Base-by-base conservation (phyloP, 53 echinoderm and acorn worm species). In the Paracentrotus lividus region DNA sequence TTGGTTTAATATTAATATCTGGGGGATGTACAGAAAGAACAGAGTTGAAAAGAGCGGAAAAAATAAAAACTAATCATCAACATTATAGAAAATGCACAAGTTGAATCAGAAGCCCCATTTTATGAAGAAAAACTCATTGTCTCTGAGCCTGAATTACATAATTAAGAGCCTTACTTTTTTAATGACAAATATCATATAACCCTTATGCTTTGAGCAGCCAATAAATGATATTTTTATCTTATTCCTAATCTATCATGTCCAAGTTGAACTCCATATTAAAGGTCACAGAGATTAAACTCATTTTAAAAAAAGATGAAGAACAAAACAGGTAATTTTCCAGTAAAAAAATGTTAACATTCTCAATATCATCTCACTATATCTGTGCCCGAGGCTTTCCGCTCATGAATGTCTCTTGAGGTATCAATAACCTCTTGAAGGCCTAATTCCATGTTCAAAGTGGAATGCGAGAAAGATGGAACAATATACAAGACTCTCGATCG, bases 381-480 rank as follows among this genome's bases (percentile, higher is more conserved):
- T 26, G 9, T 13, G 0, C 84, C 85, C 49, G n/a, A 40, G 85
- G 85, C 85, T 15, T 26, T 27, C 49, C 4, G 51, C 26, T 85
- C 85, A 85, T 85, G 47, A 85, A 26, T 14, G 47, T 43, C 85
- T 85, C 85, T 85, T 14, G 85, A 33, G 47, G 24, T n/a, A 49
- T 51, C 49, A 85, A 49, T n/a, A n/a, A n/a, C n/a, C n/a, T n/a
- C n/a, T n/a, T n/a, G n/a, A n/a, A n/a, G n/a, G n/a, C n/a, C n/a
- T n/a, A n/a, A 85, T 49, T 24, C 51, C 85, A 51, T 20, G 47
- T 49, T n/a, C 47, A 85, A 85, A 51, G 47, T 29, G 85, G 51
- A 51, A 51, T 27, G 49, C 49, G 85, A 85, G 85, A 85, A 27
- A 51, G 85, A 51, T 85, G 72, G 72, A 72, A 72, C 72, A 72